phyloP scores from a whole-genome alignment of 2,888 invertebrate species.

The Andrena minutula region DNA sequence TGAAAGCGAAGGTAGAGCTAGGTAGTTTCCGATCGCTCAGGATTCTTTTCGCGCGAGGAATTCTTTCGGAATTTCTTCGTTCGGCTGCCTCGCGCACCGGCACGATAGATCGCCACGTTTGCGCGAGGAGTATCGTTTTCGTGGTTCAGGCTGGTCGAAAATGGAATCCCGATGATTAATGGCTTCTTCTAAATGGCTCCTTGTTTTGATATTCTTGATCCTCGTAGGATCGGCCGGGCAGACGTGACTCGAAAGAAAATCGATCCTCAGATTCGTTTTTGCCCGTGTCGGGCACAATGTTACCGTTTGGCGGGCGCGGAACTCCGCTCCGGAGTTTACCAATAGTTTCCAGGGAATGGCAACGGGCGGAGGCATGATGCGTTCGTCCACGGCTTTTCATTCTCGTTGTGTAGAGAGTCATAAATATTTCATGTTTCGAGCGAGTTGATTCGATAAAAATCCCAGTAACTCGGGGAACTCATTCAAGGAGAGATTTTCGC shows the following conservation, averaged over 20 bases:
- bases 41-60: neutral
- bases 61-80: neutral
- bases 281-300: neutral
- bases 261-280: slow-evolving; percentile 22
- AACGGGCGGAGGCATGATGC: neutral
- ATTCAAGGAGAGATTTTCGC: neutral
- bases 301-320: slow-evolving; percentile 7
- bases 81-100: neutral
- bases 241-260: slow-evolving; percentile 14
- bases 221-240: neutral
- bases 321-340: slow-evolving; percentile 25
- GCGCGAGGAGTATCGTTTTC: neutral
- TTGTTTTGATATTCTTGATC: neutral
- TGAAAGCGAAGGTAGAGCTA: neutral
- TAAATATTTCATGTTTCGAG: slow-evolving; percentile 27
- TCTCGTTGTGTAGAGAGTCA: neutral
- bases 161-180: neutral
- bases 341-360: slow-evolving; percentile 1
- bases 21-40: neutral
- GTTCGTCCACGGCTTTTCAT: neutral
- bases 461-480: neutral
- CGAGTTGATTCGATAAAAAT: neutral
- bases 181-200: neutral
- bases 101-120: too few species aligned
- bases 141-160: neutral